Percentiles rank a stretch among this genome's conserved stretches.
Conservation (phyloP, 1,140 invertebrate genomes). For the Macrocentrus cingulum region DNA sequence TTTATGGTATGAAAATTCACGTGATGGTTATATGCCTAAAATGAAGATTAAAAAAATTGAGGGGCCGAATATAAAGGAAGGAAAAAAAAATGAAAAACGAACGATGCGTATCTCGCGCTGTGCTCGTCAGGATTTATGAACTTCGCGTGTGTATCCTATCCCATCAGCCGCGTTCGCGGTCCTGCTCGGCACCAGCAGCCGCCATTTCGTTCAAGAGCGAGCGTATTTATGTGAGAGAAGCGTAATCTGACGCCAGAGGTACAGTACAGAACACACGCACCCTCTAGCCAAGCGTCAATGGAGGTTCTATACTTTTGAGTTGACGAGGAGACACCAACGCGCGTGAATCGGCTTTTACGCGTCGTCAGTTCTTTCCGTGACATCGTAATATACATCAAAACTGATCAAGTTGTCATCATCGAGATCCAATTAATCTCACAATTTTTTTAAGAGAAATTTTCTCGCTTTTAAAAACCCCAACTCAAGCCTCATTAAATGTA, state of each 20-base stretch:
- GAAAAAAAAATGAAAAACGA: constrained; percentile 40
- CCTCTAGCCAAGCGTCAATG: neutral
- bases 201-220: constrained; percentile 26
- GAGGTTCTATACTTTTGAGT: neutral
- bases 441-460: no score
- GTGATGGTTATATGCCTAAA: neutral
- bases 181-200: neutral
- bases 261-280: constrained; percentile 12
- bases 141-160: constrained; percentile 31
- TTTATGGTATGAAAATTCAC: no score
- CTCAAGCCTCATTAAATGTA: no score
- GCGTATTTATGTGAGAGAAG: constrained; percentile 44
- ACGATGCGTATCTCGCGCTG: neutral
- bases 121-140: constrained; percentile 31
- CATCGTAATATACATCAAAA: neutral
- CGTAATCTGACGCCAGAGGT: constrained; percentile 24
- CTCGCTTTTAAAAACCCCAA: no score
- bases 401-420: constrained; percentile 4
- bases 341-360: constrained; percentile 26
- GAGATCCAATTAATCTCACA: no score
- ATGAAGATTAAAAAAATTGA: constrained; percentile 16
- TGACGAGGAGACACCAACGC: neutral
- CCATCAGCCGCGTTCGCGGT: neutral
- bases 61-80: constrained; percentile 12
- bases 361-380: neutral